Base-by-base conservation (phyloP, 2,888 invertebrate genomes). In the Chrysolina americana region DNA sequence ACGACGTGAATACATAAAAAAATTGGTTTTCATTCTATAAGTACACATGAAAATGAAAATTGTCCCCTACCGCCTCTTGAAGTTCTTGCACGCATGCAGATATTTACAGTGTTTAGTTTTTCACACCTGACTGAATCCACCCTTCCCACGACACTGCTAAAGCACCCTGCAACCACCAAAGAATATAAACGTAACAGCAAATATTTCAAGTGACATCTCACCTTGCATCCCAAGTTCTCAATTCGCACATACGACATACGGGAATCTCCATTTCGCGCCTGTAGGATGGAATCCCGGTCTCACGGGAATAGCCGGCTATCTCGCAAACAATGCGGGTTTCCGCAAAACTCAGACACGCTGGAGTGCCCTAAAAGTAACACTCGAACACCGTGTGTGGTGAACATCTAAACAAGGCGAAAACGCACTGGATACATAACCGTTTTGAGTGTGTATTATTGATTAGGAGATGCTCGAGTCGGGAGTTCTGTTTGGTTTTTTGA, bases 251-350 rank as follows among this genome's bases (percentile, higher is more conserved):
- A 15, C 17, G 59, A 11, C 21, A 8, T 59, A 15, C 17, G 59
- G 59, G 50, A 50, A 50, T 50, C 19, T 50, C 19, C 17, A 13
- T 19, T 19, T 19, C 19, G 50, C 64, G 36, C 19, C 21, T 41
- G 53, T 53, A 44, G 53, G 36, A 69, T 41, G 47, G 41, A 70
- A 68, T 59, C 64, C 59, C 65, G 70, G 73, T 80, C 80, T 78
- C 80, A 80, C 79, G 80, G 80, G 80, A 80, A 80, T 76, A 73
- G 73, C 77, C 66, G 74, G 71, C 73, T 68, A 76, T 53, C 71
- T 70, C 74, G 68, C 72, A 73, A 71, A 79, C 70, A 75, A 80
- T 80, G 79, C 80, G 80, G 80, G 80, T 77, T 79, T 79, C 78
- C 78, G 76, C 76, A 76, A 78, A 78, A 76, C 74, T 68, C 71